These are phyloP conservation scores for Seriola aureovittata DNA, from an alignment of 2,113 vertebrate species.

Conservation along the genomic window DNA sequence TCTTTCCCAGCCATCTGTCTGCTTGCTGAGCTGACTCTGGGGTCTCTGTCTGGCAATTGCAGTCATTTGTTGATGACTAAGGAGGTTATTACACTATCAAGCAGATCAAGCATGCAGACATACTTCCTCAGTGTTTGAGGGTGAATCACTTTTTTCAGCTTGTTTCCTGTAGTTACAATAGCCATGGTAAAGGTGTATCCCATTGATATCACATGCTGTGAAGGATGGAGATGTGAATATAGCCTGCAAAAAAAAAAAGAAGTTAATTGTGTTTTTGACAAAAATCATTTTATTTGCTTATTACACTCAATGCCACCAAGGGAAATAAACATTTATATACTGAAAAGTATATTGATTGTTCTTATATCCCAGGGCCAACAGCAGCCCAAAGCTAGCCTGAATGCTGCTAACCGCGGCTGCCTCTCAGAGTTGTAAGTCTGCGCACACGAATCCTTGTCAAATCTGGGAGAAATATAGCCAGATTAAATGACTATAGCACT, in stretches of 20 bases:
- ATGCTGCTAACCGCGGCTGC: slow-evolving; percentile 6
- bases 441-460: background rate
- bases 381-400: background rate
- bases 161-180: background rate
- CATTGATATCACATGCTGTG: background rate
- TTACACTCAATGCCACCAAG: background rate
- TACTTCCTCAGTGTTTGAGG: background rate
- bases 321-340: slow-evolving; percentile 34
- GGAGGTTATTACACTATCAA: slow-evolving; percentile 37
- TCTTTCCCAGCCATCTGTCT: slow-evolving; percentile 64
- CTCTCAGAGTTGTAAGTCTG: background rate
- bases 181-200: background rate
- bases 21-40: slow-evolving; percentile 47
- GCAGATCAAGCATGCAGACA: slow-evolving; percentile 24
- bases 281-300: slow-evolving; percentile 16
- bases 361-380: slow-evolving; percentile 3
- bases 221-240: background rate
- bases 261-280: slow-evolving; percentile 7
- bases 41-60: slow-evolving; percentile 31
- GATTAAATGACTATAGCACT: background rate
- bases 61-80: slow-evolving; percentile 49
- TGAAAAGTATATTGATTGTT: slow-evolving; percentile 26
- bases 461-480: background rate
- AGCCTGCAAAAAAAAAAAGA: background rate
- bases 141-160: background rate